Percentiles rank a stretch among this genome's conserved stretches.
phyloP scores from a whole-genome alignment of 2,797 vertebrate genomes.

The Thripadectes ignobilis region DNA sequence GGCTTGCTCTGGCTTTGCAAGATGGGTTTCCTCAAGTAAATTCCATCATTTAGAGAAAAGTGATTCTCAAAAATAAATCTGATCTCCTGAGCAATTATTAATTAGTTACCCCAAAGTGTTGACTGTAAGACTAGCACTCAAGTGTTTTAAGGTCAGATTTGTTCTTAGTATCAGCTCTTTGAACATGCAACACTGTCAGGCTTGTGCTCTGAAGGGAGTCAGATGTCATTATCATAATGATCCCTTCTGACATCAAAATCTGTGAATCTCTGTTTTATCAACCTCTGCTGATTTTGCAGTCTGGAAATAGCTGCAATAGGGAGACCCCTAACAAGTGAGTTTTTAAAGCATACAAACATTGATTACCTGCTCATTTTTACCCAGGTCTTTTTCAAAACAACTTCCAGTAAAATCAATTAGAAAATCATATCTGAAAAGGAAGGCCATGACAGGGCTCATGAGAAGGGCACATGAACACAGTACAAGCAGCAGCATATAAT shows the following conservation, averaged over 20 bases:
- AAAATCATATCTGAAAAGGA: neutral
- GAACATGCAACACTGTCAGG: neutral
- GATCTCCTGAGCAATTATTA: neutral
- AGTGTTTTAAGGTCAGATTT: neutral
- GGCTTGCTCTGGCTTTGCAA: neutral
- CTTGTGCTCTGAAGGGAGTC: neutral
- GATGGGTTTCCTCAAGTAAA: neutral
- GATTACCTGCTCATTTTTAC: neutral
- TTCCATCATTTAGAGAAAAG: neutral
- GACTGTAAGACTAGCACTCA: neutral
- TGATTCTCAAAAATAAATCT: neutral
- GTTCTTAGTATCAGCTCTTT: neutral
- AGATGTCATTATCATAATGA: neutral
- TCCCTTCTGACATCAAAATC: neutral
- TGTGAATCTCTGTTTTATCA: neutral
- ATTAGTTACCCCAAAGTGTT: neutral
- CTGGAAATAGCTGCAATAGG: neutral
- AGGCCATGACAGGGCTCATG: neutral
- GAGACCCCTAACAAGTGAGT: fast-evolving
- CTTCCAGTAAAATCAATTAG: neutral
- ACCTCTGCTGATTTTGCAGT: neutral
- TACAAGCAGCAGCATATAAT: neutral
- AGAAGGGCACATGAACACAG: neutral
- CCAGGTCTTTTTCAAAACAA: neutral
- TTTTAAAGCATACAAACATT: neutral